phyloP scores from a whole-genome alignment of 2,888 invertebrate genomes.

The Gryllus longicercus region DNA sequence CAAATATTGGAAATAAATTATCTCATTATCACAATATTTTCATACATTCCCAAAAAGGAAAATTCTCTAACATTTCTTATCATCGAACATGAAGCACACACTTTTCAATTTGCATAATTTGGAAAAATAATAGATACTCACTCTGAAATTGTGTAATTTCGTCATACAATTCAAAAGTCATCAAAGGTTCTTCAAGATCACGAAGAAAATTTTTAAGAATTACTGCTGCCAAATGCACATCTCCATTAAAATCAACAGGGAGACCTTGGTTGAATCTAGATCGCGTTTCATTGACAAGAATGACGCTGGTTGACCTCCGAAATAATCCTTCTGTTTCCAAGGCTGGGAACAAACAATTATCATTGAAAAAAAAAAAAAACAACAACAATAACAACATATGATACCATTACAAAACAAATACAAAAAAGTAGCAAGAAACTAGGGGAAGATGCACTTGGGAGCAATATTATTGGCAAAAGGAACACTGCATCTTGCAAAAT shows the following conservation, averaged over 20 bases:
- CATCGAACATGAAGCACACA: too few relatives aligned
- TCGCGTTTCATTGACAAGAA: slow-evolving; percentile 80
- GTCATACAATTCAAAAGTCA: slow-evolving; percentile 91
- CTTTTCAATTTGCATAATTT: neutral
- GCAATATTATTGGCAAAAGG: too few relatives aligned
- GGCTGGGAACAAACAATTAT: slow-evolving; percentile 54
- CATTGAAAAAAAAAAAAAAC: neutral
- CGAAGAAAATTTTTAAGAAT: slow-evolving; percentile 90
- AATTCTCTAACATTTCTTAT: too few relatives aligned
- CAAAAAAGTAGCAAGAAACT: too few relatives aligned
- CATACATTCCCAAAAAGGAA: neutral
- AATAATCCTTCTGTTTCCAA: slow-evolving; percentile 95
- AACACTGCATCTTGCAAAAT: too few relatives aligned
- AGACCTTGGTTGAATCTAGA: slow-evolving; percentile 83
- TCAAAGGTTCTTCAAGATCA: slow-evolving; percentile 86
- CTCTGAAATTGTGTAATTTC: slow-evolving; percentile 88
- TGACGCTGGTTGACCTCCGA: slow-evolving; percentile 83
- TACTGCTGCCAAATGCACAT: slow-evolving; percentile 91
- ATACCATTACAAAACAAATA: slow-evolving; percentile 21
- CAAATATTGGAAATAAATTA: too few relatives aligned
- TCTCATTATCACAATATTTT: neutral
- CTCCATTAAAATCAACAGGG: slow-evolving; percentile 69
- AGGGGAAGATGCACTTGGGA: too few relatives aligned
- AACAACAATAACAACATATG: slow-evolving; percentile 31
- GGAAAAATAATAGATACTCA: slow-evolving; percentile 49